phyloP scores from a whole-genome alignment of 2,888 invertebrate genomes.

The Diarsia brunnea region DNA sequence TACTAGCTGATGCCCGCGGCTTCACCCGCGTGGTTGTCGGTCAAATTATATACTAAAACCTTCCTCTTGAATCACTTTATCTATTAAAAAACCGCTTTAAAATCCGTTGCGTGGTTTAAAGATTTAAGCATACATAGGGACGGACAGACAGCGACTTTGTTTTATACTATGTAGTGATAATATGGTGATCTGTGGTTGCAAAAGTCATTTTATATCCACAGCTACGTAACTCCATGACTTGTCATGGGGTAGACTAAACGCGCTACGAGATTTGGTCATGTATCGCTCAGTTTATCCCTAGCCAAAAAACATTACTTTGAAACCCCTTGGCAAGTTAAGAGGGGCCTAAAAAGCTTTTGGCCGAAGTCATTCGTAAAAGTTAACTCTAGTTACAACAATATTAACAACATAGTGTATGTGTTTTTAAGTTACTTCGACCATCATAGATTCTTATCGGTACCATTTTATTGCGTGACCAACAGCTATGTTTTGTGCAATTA shows the following conservation, averaged over 20 bases:
- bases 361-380: background rate
- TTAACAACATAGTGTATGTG: conserved; percentile 4
- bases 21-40: too few species aligned
- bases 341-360: background rate
- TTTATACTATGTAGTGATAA: too few species aligned
- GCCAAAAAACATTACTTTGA: background rate
- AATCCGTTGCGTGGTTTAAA: too few species aligned
- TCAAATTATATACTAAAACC: too few species aligned
- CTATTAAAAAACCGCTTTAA: too few species aligned
- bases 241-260: background rate
- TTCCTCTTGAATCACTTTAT: too few species aligned
- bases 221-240: background rate
- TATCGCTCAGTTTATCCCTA: background rate
- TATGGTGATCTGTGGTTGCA: background rate
- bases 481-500: conserved; percentile 27
- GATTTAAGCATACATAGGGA: too few species aligned
- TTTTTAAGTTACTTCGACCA: conserved; percentile 7
- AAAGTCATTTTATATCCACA: background rate
- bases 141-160: too few species aligned
- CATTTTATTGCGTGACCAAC: conserved; percentile 23
- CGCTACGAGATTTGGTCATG: too few species aligned
- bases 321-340: background rate
- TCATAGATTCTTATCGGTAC: conserved; percentile 28
- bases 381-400: background rate
- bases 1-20: too few species aligned